Evolutionary conservation across 2,113 vertebrate genomes (phyloP).

Genomic region (Tapirus terrestris): DNA sequence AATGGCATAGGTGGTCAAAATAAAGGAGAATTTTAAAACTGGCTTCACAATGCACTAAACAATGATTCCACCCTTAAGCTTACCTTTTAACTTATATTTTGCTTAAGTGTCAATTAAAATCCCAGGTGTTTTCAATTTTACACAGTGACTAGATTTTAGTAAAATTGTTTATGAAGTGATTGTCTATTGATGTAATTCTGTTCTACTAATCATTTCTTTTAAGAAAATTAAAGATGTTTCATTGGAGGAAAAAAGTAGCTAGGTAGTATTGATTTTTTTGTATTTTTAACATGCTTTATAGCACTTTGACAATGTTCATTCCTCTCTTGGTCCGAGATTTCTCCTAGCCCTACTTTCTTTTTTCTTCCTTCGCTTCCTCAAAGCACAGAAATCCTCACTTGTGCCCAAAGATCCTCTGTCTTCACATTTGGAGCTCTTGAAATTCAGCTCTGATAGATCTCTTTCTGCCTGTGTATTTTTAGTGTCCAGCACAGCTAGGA

Average conservation of each 20-base stretch:
- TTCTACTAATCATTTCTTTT: constrained; percentile 22
- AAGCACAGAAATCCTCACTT: not conserved
- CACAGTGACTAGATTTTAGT: not conserved
- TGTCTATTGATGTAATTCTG: constrained; percentile 6
- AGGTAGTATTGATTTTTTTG: not conserved
- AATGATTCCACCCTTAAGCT: not conserved
- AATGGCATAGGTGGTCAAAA: not conserved
- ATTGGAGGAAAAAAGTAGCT: not conserved
- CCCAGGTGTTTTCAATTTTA: not conserved
- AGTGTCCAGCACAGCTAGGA: not conserved
- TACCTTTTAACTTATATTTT: not conserved
- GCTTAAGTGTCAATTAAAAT: not conserved
- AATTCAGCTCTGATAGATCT: not conserved
- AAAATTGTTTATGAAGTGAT: not conserved
- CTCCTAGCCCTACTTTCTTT: not conserved
- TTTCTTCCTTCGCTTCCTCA: not conserved
- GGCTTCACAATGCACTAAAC: not conserved
- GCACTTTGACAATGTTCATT: not conserved
- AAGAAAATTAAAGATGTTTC: not conserved
- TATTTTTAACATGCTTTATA: not conserved
- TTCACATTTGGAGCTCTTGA: not conserved
- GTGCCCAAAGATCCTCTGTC: not conserved
- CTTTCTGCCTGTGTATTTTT: not conserved
- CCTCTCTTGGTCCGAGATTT: not conserved
- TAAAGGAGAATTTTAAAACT: not conserved